These are phyloP conservation scores for Heteronetta atricapilla DNA, from an alignment of 2,113 vertebrate genomes.

Conservation along the genomic window DNA sequence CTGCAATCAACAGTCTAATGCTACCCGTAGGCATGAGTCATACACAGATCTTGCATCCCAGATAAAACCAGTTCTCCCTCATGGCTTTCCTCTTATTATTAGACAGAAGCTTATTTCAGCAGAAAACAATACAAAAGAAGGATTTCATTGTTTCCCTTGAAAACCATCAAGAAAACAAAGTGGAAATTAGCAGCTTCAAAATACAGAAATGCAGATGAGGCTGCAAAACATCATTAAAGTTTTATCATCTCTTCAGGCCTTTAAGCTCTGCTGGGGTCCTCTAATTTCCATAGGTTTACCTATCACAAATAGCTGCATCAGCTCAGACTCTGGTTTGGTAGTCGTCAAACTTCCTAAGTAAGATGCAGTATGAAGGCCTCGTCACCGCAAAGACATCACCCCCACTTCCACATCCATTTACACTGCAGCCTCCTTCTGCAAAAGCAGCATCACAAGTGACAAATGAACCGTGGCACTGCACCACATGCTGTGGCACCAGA, in stretches of 20 bases:
- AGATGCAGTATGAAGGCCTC: not conserved
- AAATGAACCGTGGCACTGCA: accelerated
- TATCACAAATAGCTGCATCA: not conserved
- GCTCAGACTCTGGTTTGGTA: not conserved
- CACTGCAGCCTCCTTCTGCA: not conserved
- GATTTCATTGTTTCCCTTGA: not conserved
- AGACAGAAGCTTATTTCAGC: not conserved
- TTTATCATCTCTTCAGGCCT: not conserved
- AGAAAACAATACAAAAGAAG: not conserved
- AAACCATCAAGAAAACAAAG: not conserved
- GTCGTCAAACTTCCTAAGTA: not conserved
- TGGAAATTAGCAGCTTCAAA: not conserved
- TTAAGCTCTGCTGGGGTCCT: not conserved
- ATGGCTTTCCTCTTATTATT: not conserved
- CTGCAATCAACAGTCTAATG: not conserved
- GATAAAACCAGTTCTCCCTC: not conserved
- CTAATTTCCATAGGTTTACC: not conserved
- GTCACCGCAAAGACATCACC: not conserved
- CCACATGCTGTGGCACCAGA: not conserved
- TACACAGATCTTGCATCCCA: not conserved
- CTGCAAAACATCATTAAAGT: not conserved
- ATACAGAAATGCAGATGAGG: not conserved
- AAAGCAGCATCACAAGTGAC: not conserved
- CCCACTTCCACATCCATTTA: not conserved
- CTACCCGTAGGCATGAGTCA: not conserved